Evolutionary conservation across 1,140 invertebrate species (phyloP).

Genomic region (Pristionchus pacificus): DNA sequence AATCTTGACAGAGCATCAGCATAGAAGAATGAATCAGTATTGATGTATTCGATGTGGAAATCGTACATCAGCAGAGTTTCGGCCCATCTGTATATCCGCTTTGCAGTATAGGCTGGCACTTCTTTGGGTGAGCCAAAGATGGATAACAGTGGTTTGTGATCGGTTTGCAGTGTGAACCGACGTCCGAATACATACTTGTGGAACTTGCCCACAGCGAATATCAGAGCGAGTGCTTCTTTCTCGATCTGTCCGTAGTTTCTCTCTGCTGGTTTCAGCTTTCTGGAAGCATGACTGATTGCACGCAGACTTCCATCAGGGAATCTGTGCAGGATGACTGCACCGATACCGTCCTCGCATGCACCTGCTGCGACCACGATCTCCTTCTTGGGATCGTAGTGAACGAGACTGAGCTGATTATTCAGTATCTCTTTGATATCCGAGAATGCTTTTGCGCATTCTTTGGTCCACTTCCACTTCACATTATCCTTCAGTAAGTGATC

Average conservation of each 20-base stretch:
- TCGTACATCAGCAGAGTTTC: conserved; percentile 38
- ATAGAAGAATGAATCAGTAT: conserved; percentile 36
- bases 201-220: conserved; percentile 63
- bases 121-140: conserved; percentile 58
- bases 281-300: conserved; percentile 55
- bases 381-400: conserved; percentile 40
- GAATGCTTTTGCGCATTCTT: conserved; percentile 20
- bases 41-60: conserved; percentile 41
- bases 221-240: conserved; percentile 63
- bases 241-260: conserved; percentile 62
- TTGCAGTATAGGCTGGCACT: conserved; percentile 46
- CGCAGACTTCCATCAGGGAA: conserved; percentile 40
- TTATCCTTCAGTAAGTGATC: conserved; percentile 43
- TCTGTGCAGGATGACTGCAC: conserved; percentile 37
- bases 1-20: conserved; percentile 46
- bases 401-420: conserved; percentile 31
- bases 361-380: conserved; percentile 43
- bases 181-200: conserved; percentile 61
- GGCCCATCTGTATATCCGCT: conserved; percentile 38
- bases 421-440: conserved; percentile 33
- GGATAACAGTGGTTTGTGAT: conserved; percentile 61
- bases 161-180: conserved; percentile 61
- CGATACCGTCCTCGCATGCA: conserved; percentile 44
- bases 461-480: conserved; percentile 38
- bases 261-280: conserved; percentile 59